Base-by-base conservation (phyloP, 2,888 invertebrate genomes). In the Schrankia costaestrigalis region DNA sequence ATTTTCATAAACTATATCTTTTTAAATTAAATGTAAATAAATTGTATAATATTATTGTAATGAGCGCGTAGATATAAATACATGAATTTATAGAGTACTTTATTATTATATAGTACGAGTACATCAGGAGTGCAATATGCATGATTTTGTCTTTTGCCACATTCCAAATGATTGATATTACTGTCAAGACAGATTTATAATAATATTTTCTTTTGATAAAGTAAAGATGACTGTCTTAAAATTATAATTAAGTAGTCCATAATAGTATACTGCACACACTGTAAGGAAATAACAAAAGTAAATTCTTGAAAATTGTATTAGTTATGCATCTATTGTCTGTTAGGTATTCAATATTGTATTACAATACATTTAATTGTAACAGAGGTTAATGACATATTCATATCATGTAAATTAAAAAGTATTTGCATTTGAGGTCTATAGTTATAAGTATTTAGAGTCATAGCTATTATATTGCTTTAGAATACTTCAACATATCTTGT, bases 351-450 rank as follows among this genome's bases (percentile, higher is more conserved):
- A 70, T 71, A 72, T 65, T 69, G 64, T 67, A 56, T 55, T 63
- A 50, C 53, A 49, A 49, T 56, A 56, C 51, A 63, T 73, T 71
- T 73, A 79, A 81, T 70, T 72, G 71, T 79, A 79, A 81, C 82
- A 79, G 82, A 83, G 77, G 81, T 83, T 78, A 84, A 82, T 80
- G 82, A 84, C 84, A 82, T 84, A 85, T 85, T 86, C 87, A 87
- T 87, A 87, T 87, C 87, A 86, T 85, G 86, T 87, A 86, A 84
- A 86, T 82, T 84, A 74, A 78, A n/a, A 84, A 86, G 84, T 87
- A 85, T 85, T 85, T 86, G 87, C 87, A 87, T 86, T 87, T 87
- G 86, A 87, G 86, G 85, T 86, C 86, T 86, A 77, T 86, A 86
- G 84, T 68, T 80, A 63, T 85, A 86, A 84, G 85, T 78, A 71